Evolutionary conservation across 2,113 vertebrate genomes (phyloP), one percentile per base, ranked within the genome.

Genomic region (Sitta europaea): DNA sequence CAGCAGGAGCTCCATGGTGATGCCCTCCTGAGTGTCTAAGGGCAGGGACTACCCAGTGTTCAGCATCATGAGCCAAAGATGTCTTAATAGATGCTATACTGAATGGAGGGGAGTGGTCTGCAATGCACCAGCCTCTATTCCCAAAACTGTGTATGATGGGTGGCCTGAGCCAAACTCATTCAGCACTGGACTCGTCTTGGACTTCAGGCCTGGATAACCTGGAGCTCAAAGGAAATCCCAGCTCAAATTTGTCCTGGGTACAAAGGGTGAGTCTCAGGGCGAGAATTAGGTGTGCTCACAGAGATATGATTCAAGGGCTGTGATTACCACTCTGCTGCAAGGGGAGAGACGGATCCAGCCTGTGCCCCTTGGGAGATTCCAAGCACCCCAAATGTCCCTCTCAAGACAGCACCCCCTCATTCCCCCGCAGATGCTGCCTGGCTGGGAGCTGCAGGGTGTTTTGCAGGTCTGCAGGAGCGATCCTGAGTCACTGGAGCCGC

Each of bases 341-440:
- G 88, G 55, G 36, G 16, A 66, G 24, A 76, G 42, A 77, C 25
- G 54, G 27, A 66, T 47, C 63, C 22, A 76, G 22, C 8, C 59
- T 25, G 10, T 53, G 72, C 28, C 42, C 43, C 31, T n/a, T 45
- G n/a, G 43, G n/a, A 86, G 31, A 43, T 27, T 90, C 74, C 76
- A 80, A 50, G 48, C 36, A 35, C 33, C 23, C 18, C 0, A 3
- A 42, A 53, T 31, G 47, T 45, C 63, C 80, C 48, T 61, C 63
- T 24, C 4, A 15, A 70, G 47, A 23, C n/a, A 68, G 63, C 54
- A 73, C 33, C 25, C 4, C 22, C 12, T 43, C 1, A 0, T 33
- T 83, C 20, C 57, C 40, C 5, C 0, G 1, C 1, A 0, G 19
- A 14, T 38, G n/a, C 50, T 57, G 23, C 61, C 53, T 6, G 0